phyloP scores from a whole-genome alignment of 2,797 vertebrate species.

The Octomys mimax region DNA sequence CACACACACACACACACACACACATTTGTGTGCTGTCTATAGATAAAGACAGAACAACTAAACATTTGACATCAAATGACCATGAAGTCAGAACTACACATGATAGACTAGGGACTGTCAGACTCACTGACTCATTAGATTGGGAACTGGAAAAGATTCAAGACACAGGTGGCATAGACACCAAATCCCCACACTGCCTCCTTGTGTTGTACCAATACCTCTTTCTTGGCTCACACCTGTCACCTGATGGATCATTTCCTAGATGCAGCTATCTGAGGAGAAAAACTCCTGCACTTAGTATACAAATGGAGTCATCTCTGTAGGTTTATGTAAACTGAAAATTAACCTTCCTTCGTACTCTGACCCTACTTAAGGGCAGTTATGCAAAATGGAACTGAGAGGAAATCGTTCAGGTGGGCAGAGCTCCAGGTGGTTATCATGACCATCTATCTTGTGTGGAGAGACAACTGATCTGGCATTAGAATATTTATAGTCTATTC shows the following conservation, averaged over 20 bases:
- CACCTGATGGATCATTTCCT: background rate
- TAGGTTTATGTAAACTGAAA: background rate
- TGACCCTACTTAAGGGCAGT: background rate
- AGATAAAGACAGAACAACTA: background rate
- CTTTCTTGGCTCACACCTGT: background rate
- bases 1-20: background rate
- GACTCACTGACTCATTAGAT: background rate
- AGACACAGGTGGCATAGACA: background rate
- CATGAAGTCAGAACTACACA: background rate
- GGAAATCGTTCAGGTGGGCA: background rate
- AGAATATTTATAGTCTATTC: background rate
- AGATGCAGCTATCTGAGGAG: background rate
- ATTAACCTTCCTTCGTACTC: background rate
- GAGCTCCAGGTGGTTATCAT: background rate
- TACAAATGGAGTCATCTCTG: background rate
- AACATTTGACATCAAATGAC: background rate
- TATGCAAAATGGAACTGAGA: background rate
- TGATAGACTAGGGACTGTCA: background rate
- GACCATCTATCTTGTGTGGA: background rate
- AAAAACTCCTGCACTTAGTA: background rate
- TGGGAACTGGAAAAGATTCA: background rate
- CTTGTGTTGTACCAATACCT: background rate
- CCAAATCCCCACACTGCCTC: background rate
- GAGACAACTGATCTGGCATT: background rate
- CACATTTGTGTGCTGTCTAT: background rate